Evolutionary conservation across 2,113 vertebrate species (phyloP).

Genomic region (Sebastes fasciatus): DNA sequence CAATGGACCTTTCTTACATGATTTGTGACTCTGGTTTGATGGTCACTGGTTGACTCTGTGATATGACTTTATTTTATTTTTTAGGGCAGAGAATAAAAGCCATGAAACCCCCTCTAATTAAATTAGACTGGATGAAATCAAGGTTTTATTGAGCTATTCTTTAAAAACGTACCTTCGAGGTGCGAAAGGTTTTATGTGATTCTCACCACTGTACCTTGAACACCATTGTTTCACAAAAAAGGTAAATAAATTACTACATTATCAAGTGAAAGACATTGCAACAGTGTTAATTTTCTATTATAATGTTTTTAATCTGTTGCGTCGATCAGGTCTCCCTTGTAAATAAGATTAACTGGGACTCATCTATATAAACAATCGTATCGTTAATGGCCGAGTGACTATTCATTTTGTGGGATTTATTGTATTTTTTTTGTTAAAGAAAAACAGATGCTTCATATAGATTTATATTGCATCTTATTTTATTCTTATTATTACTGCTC

Average conservation of each 20-base stretch:
- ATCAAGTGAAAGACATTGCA: constrained; percentile 1
- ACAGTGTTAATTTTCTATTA: constrained; percentile 23
- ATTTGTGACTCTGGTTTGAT: constrained; percentile 27
- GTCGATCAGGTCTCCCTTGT: constrained; percentile 38
- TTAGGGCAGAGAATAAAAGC: constrained; percentile 23
- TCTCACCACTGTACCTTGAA: constrained; percentile 45
- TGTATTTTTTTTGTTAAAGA: constrained; percentile 28
- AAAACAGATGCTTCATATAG: constrained; percentile 33
- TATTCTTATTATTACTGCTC: not conserved
- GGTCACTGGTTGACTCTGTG: constrained; percentile 3
- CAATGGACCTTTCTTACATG: constrained; percentile 25
- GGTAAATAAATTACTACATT: not conserved
- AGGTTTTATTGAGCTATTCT: not conserved
- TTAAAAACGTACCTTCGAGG: not conserved
- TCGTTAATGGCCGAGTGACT: constrained; percentile 23
- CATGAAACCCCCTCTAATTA: not conserved
- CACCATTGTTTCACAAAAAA: constrained; percentile 15
- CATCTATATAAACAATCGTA: constrained; percentile 13
- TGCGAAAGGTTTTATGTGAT: constrained; percentile 17
- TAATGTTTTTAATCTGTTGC: constrained; percentile 20
- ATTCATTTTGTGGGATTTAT: constrained; percentile 12
- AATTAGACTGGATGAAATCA: constrained; percentile 7
- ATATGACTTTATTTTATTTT: constrained; percentile 11
- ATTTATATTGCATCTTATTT: constrained; percentile 45
- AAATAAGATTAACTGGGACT: constrained; percentile 34